phyloP scores from a whole-genome alignment of 2,797 vertebrate genomes.

The Leptatherina wallacei region DNA sequence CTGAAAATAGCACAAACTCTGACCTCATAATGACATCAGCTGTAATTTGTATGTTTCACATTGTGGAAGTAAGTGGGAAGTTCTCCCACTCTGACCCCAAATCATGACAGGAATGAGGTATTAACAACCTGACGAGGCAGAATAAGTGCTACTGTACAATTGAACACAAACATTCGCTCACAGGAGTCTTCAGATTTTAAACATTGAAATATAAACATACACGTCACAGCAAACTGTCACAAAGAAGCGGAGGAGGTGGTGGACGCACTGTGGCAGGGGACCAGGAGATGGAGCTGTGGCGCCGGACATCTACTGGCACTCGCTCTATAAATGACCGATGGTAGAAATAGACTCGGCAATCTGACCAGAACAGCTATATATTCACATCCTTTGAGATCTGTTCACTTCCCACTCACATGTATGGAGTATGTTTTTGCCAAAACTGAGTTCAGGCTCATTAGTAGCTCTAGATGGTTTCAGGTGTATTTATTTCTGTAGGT shows the following conservation, averaged over 20 bases:
- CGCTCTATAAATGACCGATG: constrained; percentile 21
- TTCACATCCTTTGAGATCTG: constrained; percentile 37
- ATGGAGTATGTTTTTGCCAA: constrained; percentile 32
- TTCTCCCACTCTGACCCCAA: constrained; percentile 17
- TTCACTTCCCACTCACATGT: constrained; percentile 29
- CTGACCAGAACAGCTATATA: constrained; percentile 44
- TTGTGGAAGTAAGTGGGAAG: background rate
- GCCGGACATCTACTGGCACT: constrained; percentile 40
- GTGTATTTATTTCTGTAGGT: constrained; percentile 30
- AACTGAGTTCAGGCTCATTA: constrained; percentile 34
- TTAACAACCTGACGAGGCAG: constrained; percentile 17
- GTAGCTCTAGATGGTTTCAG: constrained; percentile 25
- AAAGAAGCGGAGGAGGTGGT: constrained; percentile 2
- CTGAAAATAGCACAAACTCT: background rate
- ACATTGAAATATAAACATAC: background rate
- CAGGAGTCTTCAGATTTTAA: background rate
- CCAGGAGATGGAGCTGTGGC: constrained; percentile 82
- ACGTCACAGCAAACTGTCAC: background rate
- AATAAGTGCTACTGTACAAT: constrained; percentile 3
- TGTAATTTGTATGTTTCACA: constrained; percentile 22
- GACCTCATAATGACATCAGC: constrained; percentile 1
- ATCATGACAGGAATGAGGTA: constrained; percentile 6
- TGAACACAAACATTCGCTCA: background rate
- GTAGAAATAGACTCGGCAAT: constrained; percentile 23
- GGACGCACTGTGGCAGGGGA: constrained; percentile 41